Base-by-base conservation (phyloP, 2,888 invertebrate genomes). In the Candidula unifasciata region DNA sequence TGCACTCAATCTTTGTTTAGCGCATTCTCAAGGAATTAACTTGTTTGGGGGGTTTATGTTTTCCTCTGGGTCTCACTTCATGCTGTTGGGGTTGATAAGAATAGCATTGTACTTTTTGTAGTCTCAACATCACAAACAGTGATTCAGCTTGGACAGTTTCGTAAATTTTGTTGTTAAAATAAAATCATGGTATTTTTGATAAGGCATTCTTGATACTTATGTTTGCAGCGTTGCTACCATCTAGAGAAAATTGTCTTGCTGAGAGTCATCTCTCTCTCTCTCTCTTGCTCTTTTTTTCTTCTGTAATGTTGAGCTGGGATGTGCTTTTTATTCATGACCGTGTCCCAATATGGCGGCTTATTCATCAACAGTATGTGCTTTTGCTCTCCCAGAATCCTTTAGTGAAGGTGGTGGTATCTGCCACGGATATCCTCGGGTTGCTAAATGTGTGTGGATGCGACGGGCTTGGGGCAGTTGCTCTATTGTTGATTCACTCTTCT, bases 311-410 rank as follows among this genome's bases (percentile, higher is more conserved):
- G 44, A 44, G 37, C 33, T 64, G 18, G 44, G 66, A 74, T 52
- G 33, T 82, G 66, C 82, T 76, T 76, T n/a, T 52, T 54, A n/a
- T 66, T 74, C 68, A 66, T 54, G 66, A 74, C 82, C 68, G 33
- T 54, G 76, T 82, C 76, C 82, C 82, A 74, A 64, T 82, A 74
- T 81, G 81, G 81, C 74, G 81, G 81, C 81, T 73, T 60, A 52
- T 33, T 52, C 44, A 24, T 82, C 64, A 64, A 82, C 82, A 82
- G 60, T 82, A 21, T 16, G 74, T 66, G 76, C 82, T 6, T 73
- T 82, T 74, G 82, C 82, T 66, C 76, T 37, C 74, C 44, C 60
- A 71, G 3, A 44, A 13, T 13, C 44, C 44, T 44, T 13, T 44
- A 44, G 44, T 10, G 6, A 44, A 10, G n/a, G n/a, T n/a, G n/a